These are phyloP conservation scores for Poeciliopsis turneri DNA, from an alignment of 2,797 vertebrate species.

Conservation along the genomic window DNA sequence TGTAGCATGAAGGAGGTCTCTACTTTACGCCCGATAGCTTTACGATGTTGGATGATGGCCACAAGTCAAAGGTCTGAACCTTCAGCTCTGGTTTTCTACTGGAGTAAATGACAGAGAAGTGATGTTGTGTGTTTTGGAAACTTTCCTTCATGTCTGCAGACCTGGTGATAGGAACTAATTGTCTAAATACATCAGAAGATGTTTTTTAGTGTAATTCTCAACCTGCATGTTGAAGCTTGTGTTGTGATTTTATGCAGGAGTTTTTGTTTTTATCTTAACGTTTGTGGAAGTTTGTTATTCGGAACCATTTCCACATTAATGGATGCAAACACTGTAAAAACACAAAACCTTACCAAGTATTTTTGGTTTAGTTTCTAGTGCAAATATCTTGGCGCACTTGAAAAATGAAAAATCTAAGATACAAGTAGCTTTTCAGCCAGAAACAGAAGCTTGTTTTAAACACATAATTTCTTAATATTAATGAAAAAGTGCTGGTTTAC, in stretches of 20 bases:
- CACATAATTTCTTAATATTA: too few relatives aligned
- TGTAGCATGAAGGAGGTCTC: slow-evolving; percentile 61
- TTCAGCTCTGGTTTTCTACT: slow-evolving; percentile 24
- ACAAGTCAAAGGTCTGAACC: slow-evolving; percentile 52
- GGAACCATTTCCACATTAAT: too few relatives aligned
- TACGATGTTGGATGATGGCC: slow-evolving; percentile 33
- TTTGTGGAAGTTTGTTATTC: background rate
- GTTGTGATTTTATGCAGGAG: background rate
- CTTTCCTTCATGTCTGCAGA: background rate
- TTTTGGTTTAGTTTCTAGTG: too few relatives aligned
- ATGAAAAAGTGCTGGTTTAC: too few relatives aligned
- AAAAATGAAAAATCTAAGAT: too few relatives aligned
- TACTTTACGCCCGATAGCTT: slow-evolving; percentile 50
- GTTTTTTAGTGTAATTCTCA: background rate
- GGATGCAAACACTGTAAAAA: too few relatives aligned
- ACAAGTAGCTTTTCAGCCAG: too few relatives aligned
- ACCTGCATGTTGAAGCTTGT: background rate
- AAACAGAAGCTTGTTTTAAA: too few relatives aligned
- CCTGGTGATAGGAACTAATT: background rate
- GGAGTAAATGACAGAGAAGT: background rate
- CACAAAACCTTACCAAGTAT: too few relatives aligned
- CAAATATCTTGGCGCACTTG: too few relatives aligned
- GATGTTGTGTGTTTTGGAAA: background rate
- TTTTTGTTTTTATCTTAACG: background rate
- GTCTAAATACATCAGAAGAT: background rate